Evolutionary conservation across 92 coral and sea anemone species (phyloP).

Genomic region (Epizoanthus fatuus): DNA sequence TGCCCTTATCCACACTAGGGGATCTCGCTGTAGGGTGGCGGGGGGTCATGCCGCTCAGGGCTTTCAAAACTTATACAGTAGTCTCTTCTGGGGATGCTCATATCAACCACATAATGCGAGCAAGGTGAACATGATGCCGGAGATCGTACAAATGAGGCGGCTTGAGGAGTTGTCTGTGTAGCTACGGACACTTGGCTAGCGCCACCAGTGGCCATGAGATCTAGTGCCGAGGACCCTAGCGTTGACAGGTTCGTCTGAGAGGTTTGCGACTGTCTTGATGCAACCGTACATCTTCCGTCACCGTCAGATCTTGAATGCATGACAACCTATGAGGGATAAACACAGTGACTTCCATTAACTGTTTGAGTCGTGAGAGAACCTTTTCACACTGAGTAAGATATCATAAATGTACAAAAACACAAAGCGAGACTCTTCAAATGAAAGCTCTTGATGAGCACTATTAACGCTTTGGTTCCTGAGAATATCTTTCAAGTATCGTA

Average conservation of each 20-base stretch:
- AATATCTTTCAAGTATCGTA: too few relatives aligned
- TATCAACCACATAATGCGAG: constrained; percentile 84
- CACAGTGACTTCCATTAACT: too few relatives aligned
- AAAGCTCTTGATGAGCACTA: too few relatives aligned
- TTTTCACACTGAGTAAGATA: too few relatives aligned
- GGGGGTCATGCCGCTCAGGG: constrained; percentile 87
- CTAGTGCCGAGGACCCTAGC: constrained; percentile 71
- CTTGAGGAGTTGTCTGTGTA: constrained; percentile 35
- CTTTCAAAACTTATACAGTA: constrained; percentile 76
- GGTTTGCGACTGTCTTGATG: constrained; percentile 91
- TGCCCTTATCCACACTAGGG: background rate
- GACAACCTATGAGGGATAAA: constrained; percentile 39
- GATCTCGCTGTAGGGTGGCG: constrained; percentile 86
- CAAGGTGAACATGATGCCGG: constrained; percentile 66
- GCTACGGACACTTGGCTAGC: background rate
- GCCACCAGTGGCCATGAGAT: constrained; percentile 56
- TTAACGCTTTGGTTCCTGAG: too few relatives aligned
- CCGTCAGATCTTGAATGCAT: constrained; percentile 90
- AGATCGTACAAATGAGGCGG: constrained; percentile 57
- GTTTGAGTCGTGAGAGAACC: too few relatives aligned
- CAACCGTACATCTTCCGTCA: constrained; percentile 85
- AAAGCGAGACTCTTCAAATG: too few relatives aligned
- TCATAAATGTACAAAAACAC: too few relatives aligned
- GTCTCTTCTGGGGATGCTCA: constrained; percentile 81
- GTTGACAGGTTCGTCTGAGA: constrained; percentile 87